Conservation (phyloP, 2,113 vertebrate genomes). For the Ptilorrhoa leucosticta region DNA sequence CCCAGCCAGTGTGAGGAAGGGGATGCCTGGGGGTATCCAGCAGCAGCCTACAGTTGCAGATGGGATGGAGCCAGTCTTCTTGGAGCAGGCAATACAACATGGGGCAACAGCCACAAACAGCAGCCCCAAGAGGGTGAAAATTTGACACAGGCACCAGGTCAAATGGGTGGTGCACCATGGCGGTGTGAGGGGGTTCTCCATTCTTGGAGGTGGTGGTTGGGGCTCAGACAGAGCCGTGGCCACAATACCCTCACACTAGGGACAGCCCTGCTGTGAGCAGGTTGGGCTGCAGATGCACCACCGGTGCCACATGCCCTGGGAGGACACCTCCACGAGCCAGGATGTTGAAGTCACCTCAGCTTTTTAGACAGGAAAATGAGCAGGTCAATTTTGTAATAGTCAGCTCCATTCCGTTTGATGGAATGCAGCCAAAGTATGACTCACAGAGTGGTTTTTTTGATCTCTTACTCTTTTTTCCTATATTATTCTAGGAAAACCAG, state of each 20-base stretch:
- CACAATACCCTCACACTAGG: background rate
- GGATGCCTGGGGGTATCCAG: background rate
- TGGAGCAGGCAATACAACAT: background rate
- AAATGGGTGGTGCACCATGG: accelerated
- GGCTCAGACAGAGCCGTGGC: background rate
- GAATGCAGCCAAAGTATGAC: background rate
- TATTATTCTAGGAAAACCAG: slow-evolving; percentile 37
- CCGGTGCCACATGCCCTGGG: accelerated
- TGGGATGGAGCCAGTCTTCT: background rate
- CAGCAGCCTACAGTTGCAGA: background rate
- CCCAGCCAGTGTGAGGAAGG: background rate
- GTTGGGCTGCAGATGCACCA: background rate
- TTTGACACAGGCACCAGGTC: background rate
- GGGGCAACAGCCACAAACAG: background rate
- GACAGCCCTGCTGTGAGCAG: background rate
- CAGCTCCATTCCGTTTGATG: background rate
- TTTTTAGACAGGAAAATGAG: background rate
- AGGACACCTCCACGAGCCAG: background rate
- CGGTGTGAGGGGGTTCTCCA: background rate
- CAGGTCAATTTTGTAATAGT: background rate
- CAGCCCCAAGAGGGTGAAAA: background rate
- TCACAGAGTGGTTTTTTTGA: background rate
- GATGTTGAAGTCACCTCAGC: background rate
- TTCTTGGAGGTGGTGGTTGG: background rate
- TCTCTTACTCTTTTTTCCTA: background rate